Percentiles rank a stretch among this genome's conserved stretches.
These are phyloP conservation scores for Agrilus mali DNA, from an alignment of 2,888 invertebrate species.

Conservation along the genomic window DNA sequence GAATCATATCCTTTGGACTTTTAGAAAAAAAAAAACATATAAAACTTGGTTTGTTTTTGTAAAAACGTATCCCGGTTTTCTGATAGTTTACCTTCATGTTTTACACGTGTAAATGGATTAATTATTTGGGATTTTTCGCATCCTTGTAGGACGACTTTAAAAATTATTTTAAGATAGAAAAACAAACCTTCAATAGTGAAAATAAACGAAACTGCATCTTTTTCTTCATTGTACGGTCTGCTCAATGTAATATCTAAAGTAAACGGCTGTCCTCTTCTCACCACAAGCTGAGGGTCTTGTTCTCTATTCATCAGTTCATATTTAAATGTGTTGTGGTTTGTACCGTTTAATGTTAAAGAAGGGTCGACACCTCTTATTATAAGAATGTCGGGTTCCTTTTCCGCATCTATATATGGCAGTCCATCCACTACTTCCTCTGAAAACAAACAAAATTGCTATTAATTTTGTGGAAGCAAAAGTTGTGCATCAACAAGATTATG, in stretches of 20 bases:
- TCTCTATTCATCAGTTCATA: slow-evolving; percentile 59
- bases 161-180: not conserved
- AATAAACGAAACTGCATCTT: slow-evolving; percentile 72
- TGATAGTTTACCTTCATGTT: too few relatives aligned
- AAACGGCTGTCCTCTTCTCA: slow-evolving; percentile 76
- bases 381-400: slow-evolving; percentile 37
- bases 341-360: slow-evolving; percentile 60
- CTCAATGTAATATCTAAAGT: slow-evolving; percentile 58
- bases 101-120: too few relatives aligned
- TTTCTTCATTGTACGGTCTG: slow-evolving; percentile 57
- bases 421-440: slow-evolving; percentile 17
- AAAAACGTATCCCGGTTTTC: not conserved
- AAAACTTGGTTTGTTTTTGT: not conserved
- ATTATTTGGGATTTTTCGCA: too few relatives aligned
- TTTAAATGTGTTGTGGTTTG: slow-evolving; percentile 63
- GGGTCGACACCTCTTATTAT: slow-evolving; percentile 62
- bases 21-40: too few relatives aligned
- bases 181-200: slow-evolving; percentile 60
- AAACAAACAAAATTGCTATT: slow-evolving; percentile 4
- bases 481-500: too few relatives aligned
- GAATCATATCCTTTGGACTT: too few relatives aligned
- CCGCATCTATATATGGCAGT: slow-evolving; percentile 15
- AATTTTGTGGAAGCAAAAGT: not conserved
- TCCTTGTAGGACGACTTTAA: not conserved
- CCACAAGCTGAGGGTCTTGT: slow-evolving; percentile 49